Percentiles rank a stretch among this genome's conserved stretches.
Evolutionary conservation across 2,888 invertebrate genomes (phyloP).

Genomic region (Liposcelis brunnea): DNA sequence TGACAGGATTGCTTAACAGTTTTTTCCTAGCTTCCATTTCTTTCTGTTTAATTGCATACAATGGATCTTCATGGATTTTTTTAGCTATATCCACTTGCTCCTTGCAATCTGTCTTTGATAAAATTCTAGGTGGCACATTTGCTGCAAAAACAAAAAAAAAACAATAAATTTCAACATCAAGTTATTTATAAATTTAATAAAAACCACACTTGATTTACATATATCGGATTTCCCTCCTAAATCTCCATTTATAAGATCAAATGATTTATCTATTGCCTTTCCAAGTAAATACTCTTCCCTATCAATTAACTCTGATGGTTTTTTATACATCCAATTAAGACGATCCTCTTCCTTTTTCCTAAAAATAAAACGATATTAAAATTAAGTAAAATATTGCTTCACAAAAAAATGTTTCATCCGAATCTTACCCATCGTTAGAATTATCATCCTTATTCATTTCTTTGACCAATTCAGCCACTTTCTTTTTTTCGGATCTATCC

Average conservation of each 20-base stretch:
- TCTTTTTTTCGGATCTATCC: background rate
- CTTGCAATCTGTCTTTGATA: slow-evolving; percentile 19
- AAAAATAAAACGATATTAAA: background rate
- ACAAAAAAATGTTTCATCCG: too few species aligned
- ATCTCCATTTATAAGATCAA: slow-evolving; percentile 29
- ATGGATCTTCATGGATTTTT: slow-evolving; percentile 85
- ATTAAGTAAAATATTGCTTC: too few species aligned
- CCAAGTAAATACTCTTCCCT: slow-evolving; percentile 82
- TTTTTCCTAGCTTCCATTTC: slow-evolving; percentile 76
- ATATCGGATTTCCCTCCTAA: slow-evolving; percentile 1
- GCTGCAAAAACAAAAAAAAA: too few species aligned
- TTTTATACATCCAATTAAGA: slow-evolving; percentile 81
- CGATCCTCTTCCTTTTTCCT: slow-evolving; percentile 28
- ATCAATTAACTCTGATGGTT: slow-evolving; percentile 38
- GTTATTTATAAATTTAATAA: background rate
- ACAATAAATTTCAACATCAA: background rate
- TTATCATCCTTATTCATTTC: background rate
- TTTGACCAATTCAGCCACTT: background rate
- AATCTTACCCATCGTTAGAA: background rate
- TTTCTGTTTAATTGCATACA: slow-evolving; percentile 72
- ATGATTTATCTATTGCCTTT: slow-evolving; percentile 59
- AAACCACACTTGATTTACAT: background rate
- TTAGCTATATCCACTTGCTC: slow-evolving; percentile 71
- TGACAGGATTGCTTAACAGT: slow-evolving; percentile 79
- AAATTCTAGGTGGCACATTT: too few species aligned